Evolutionary conservation across 2,888 invertebrate genomes (phyloP), one percentile per base, ranked within the genome.

Genomic region (Byasa hedistus): DNA sequence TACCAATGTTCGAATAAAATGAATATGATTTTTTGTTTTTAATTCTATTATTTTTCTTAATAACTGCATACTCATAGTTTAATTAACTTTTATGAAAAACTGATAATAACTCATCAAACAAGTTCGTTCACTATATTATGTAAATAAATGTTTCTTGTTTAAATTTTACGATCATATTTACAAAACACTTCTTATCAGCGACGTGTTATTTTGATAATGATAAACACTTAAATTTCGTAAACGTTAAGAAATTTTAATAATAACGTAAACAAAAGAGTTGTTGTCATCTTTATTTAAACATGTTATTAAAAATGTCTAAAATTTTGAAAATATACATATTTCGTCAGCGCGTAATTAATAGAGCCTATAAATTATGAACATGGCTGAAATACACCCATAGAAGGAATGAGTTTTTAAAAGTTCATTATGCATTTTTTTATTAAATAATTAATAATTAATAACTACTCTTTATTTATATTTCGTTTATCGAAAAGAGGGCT

Each of bases 121-220:
- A 55, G 56, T 62, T 62, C 56, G 15, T n/a, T 62, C 8, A 44
- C 44, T 21, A 7, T 48, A 58, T 39, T 64, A 54, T 64, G 64
- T 54, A 58, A 64, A 57, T 64, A 58, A 36, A 36, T 48, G 32
- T 36, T 58, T 58, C 56, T 64, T 23, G 1, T 51, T 12, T 2
- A 44, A 51, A 8, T 32, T 58, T 58, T 52, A 64, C 23, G 3
- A 19, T 39, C 51, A 39, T 54, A 54, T 58, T 52, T 62, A 48
- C 56, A 56, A 61, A 58, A 54, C 52, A 64, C 51, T 10, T 64
- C 58, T 64, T 64, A 65, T 65, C 60, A 51, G 44, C 54, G 8
- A 54, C 21, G 17, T 32, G 23, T 51, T 51, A 23, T 58, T 27
- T n/a, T 15, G 36, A 57, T 51, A 57, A 52, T 57, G 64, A 64